Evolutionary conservation across 1,140 invertebrate genomes (phyloP), one percentile per base, ranked within the genome.

Genomic region (Caerostris extrusa): DNA sequence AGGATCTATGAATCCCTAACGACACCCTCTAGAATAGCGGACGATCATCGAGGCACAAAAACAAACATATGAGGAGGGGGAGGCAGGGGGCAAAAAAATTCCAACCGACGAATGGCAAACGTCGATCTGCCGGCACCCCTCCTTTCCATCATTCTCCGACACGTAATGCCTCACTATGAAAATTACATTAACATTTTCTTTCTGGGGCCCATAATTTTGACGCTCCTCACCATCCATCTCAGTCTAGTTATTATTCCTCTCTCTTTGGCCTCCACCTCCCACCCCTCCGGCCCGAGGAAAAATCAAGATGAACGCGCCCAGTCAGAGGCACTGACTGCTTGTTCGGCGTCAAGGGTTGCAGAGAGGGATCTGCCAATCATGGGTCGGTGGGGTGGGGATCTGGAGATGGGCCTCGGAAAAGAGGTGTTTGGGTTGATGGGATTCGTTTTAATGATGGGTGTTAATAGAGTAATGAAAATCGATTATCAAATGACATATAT

Each of bases 171-270:
- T 93, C 87, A 88, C 92, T 89, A 93, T 93, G 92, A 93, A 93
- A 93, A 93, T 93, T 93, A 93, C 92, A 93, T 93, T 93, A 93
- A 93, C 92, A 89, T 93, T 93, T 93, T 89, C 92, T 89, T 88
- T 93, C 57, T 64, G 83, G 34, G 58, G 77, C 90, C 91, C 91
- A 93, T 93, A 93, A 93, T 87, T 93, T 93, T 93, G 82, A 87
- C 82, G 82, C 86, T 82, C 69, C 71, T 83, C 69, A 56, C 71
- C 92, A 93, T 93, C 86, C 92, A 77, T 77, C 71, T 77, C 71
- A 77, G 71, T 77, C 71, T 34, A 91, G 77, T 91, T 91, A 91
- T 91, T 91, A 91, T 91, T 91, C 71, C 81, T 82, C 69, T 91
- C 77, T 34, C 8, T 19, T 57, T 71, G 64, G 7, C 34, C 34